Conservation (phyloP, 2,888 invertebrate species). For the Isoperla grammatica region DNA sequence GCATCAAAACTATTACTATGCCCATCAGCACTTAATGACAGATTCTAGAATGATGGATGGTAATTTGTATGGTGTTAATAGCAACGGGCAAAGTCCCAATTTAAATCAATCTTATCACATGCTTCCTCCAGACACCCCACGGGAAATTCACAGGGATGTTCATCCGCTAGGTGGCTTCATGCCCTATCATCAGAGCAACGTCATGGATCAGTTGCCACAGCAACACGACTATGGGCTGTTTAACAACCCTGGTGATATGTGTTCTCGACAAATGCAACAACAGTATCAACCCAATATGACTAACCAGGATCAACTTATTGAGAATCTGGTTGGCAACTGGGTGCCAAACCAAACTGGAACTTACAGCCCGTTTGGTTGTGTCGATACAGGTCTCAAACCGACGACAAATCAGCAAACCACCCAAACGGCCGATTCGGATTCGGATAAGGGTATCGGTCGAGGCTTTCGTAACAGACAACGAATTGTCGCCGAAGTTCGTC, state of each 20-base stretch:
- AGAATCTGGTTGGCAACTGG: constrained; percentile 67
- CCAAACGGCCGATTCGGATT: constrained; percentile 20
- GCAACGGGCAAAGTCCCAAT: not conserved
- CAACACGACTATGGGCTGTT: constrained; percentile 24
- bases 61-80: not conserved
- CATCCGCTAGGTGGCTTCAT: constrained; percentile 23
- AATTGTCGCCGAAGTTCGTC: constrained; percentile 52
- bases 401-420: constrained; percentile 24
- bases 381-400: constrained; percentile 47
- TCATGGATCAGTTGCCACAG: constrained; percentile 6
- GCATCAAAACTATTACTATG: constrained; percentile 24
- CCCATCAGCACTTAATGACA: constrained; percentile 12
- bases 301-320: constrained; percentile 50
- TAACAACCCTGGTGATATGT: not conserved
- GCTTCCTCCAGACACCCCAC: constrained; percentile 16
- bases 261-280: constrained; percentile 34
- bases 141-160: not conserved
- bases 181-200: constrained; percentile 20
- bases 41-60: constrained; percentile 1
- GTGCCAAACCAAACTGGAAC: constrained; percentile 65
- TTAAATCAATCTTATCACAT: constrained; percentile 19
- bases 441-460: constrained; percentile 30
- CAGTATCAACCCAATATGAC: constrained; percentile 2
- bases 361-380: constrained; percentile 66
- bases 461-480: constrained; percentile 46